Evolutionary conservation across 2,888 invertebrate genomes (phyloP).

Genomic region (Campoplex capitator): DNA sequence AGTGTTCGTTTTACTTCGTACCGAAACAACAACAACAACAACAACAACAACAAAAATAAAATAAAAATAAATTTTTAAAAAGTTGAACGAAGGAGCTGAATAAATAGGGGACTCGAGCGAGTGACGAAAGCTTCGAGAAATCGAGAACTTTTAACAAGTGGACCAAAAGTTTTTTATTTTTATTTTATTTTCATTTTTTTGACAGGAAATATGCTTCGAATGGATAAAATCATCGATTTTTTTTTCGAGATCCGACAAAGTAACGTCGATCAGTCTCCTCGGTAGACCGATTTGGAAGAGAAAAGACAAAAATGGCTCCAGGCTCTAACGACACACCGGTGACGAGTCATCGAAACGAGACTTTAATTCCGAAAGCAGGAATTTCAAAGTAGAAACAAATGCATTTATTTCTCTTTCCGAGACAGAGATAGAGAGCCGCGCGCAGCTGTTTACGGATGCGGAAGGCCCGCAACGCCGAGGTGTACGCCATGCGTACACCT

Average conservation of each 20-base stretch:
- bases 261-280: no score
- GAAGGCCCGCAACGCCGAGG: constrained; percentile 41
- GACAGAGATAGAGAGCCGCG: background rate
- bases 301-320: no score
- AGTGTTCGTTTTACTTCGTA: constrained; percentile 9
- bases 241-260: no score
- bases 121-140: background rate
- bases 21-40: background rate
- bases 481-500: background rate
- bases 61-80: no score
- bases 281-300: no score
- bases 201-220: no score
- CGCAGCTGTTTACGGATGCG: constrained; percentile 65
- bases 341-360: background rate
- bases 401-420: background rate
- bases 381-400: constrained; percentile 5
- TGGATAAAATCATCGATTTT: no score
- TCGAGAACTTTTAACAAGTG: background rate
- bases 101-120: background rate
- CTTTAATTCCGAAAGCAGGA: constrained; percentile 11
- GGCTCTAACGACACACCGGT: background rate
- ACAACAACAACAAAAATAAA: background rate
- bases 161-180: background rate
- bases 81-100: no score
- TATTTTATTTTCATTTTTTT: no score